Evolutionary conservation across 2,113 vertebrate species (phyloP).

Genomic region (Picathartes gymnocephalus): DNA sequence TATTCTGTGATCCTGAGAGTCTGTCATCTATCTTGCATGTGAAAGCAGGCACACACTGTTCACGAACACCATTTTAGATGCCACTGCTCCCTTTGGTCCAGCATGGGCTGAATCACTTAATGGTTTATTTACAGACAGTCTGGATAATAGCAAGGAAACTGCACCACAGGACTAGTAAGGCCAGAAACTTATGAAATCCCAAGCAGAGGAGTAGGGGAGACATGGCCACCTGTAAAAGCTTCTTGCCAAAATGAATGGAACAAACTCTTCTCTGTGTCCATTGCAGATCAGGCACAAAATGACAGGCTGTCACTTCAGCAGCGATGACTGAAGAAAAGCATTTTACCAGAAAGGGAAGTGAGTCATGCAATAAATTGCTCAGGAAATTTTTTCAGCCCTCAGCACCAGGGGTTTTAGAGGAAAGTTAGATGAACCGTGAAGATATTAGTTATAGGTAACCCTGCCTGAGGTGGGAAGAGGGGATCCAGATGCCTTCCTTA

Average conservation of each 20-base stretch:
- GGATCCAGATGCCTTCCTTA: not conserved
- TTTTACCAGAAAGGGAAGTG: not conserved
- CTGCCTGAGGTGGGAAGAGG: not conserved
- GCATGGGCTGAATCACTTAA: not conserved
- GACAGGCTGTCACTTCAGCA: not conserved
- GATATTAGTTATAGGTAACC: not conserved
- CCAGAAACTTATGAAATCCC: not conserved
- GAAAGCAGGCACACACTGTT: not conserved
- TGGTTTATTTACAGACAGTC: not conserved
- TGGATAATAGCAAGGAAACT: not conserved
- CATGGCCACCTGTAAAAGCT: not conserved
- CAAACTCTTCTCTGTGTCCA: not conserved
- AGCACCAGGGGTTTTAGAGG: not conserved
- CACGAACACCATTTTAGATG: not conserved
- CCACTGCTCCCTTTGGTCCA: not conserved
- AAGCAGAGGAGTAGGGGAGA: not conserved
- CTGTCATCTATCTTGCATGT: rapidly evolving
- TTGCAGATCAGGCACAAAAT: not conserved
- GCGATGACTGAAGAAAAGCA: not conserved
- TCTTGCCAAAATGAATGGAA: not conserved
- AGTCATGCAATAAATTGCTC: not conserved
- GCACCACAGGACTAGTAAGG: rapidly evolving
- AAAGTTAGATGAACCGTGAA: not conserved
- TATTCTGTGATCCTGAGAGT: not conserved
- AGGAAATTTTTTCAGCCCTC: not conserved